Evolutionary conservation across 2,797 vertebrate species (phyloP).

Genomic region (Xyrichtys novacula): DNA sequence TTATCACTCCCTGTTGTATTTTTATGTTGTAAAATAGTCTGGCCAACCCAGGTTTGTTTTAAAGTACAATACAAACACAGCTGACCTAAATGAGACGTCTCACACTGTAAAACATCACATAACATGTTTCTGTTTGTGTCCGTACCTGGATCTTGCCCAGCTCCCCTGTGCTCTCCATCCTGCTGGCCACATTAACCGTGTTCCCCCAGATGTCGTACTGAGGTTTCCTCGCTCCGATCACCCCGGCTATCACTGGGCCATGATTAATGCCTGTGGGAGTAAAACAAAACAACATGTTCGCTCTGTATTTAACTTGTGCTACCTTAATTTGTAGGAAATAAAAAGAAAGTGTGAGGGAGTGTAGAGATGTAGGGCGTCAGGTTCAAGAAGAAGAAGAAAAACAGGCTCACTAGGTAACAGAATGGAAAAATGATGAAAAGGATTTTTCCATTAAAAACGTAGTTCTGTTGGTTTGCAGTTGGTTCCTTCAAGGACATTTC

Average conservation of each 20-base stretch:
- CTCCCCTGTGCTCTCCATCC: slow-evolving; percentile 98
- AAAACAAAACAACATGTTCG: neutral
- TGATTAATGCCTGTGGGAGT: slow-evolving; percentile 94
- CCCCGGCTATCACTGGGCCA: slow-evolving; percentile 96
- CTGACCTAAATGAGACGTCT: no score
- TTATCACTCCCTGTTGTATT: no score
- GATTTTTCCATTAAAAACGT: neutral
- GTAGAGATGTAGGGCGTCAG: neutral
- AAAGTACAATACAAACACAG: neutral
- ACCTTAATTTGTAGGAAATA: neutral
- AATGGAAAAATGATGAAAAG: neutral
- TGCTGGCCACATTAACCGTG: slow-evolving; percentile 96
- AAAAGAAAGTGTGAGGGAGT: neutral
- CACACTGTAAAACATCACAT: slow-evolving; percentile 6
- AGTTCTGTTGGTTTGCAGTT: neutral
- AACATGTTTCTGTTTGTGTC: neutral
- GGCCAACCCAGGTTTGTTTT: no score
- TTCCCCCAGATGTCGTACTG: slow-evolving; percentile 99
- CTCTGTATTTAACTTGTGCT: neutral
- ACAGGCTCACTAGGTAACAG: neutral
- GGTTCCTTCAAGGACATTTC: slow-evolving; percentile 22
- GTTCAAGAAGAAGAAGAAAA: neutral
- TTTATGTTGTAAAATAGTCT: no score
- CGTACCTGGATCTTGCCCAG: slow-evolving; percentile 97
- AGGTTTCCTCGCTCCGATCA: slow-evolving; percentile 97